Evolutionary conservation across 1,140 invertebrate species (phyloP).

Genomic region (Eumeta japonica): DNA sequence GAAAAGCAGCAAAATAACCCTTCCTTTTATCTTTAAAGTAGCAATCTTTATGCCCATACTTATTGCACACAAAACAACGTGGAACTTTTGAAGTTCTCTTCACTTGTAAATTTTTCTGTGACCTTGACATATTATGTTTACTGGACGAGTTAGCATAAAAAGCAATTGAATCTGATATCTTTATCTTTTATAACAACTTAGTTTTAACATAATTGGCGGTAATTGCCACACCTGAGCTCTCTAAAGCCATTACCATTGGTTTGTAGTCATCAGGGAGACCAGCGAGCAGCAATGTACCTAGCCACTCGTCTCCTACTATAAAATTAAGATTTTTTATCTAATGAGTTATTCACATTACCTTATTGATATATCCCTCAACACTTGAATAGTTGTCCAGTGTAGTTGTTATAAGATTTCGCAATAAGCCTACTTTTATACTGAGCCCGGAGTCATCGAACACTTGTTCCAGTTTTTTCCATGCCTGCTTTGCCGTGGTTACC

Average conservation of each 20-base stretch:
- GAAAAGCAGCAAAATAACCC: too few relatives aligned
- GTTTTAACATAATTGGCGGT: conserved; percentile 28
- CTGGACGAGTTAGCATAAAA: conserved; percentile 17
- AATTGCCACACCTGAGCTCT: conserved; percentile 11
- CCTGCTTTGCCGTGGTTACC: background rate
- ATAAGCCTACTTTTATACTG: background rate
- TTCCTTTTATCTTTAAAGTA: too few relatives aligned
- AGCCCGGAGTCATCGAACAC: background rate
- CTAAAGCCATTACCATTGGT: conserved; percentile 5
- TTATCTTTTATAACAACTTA: conserved; percentile 29
- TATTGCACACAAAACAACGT: too few relatives aligned
- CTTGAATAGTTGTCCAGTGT: background rate
- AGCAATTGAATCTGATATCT: conserved; percentile 9
- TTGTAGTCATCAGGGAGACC: conserved; percentile 3
- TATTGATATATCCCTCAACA: background rate
- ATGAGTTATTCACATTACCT: background rate
- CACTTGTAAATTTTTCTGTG: too few relatives aligned
- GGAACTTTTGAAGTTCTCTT: too few relatives aligned
- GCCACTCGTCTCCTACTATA: conserved; percentile 1
- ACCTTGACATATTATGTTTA: too few relatives aligned
- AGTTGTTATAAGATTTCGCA: background rate
- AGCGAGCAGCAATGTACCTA: conserved; percentile 1
- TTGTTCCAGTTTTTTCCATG: background rate
- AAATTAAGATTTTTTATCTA: background rate
- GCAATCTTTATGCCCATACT: too few relatives aligned